phyloP scores from a whole-genome alignment of 2,113 vertebrate genomes.

The Urocitellus parryii region DNA sequence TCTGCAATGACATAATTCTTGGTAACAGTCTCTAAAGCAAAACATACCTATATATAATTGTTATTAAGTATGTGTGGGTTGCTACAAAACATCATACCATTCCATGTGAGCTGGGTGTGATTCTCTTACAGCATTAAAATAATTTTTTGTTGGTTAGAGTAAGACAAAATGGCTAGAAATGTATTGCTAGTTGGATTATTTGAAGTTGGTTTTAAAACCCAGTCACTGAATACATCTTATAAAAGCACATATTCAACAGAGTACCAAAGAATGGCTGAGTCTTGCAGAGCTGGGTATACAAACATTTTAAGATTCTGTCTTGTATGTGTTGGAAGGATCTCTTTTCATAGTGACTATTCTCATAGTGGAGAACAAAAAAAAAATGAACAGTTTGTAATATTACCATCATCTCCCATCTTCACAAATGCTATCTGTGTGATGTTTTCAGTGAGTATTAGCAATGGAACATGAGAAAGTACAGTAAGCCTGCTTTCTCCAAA shows the following conservation, averaged over 20 bases:
- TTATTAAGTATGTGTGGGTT: background rate
- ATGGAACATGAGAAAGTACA: background rate
- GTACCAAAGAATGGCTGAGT: background rate
- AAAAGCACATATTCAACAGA: background rate
- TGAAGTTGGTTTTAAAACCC: slow-evolving; percentile 34
- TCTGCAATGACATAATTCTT: background rate
- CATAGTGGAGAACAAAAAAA: background rate
- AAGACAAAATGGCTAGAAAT: background rate
- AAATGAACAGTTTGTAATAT: background rate
- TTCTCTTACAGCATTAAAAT: background rate
- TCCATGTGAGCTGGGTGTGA: background rate
- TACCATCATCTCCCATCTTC: background rate
- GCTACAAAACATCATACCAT: background rate
- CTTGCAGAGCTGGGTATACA: background rate
- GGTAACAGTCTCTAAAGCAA: background rate
- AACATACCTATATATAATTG: background rate
- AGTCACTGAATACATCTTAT: background rate
- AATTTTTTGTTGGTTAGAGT: slow-evolving; percentile 34
- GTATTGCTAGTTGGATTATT: background rate
- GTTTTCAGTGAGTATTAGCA: background rate
- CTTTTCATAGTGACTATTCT: background rate
- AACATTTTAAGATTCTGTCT: background rate
- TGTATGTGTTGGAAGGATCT: background rate
- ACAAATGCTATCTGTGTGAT: background rate
- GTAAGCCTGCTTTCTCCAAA: background rate